These are phyloP conservation scores for Shargacucullia verbasci DNA, from an alignment of 2,888 invertebrate genomes.

Conservation along the genomic window DNA sequence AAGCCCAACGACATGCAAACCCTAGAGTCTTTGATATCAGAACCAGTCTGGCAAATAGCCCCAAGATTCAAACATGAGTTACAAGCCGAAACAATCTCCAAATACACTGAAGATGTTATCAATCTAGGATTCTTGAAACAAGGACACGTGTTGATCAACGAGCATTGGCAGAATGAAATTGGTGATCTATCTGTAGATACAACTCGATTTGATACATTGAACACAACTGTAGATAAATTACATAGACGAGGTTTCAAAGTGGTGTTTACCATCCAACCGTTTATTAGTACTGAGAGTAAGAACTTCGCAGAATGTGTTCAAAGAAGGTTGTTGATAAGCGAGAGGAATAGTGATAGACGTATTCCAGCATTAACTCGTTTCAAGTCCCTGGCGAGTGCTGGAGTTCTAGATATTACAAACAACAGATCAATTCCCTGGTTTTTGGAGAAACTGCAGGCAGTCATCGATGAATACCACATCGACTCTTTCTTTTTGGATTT, in stretches of 20 bases:
- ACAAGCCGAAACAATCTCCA: conserved; percentile 92
- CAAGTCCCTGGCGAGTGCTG: conserved; percentile 94
- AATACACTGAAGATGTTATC: conserved; percentile 95
- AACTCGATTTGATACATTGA: conserved; percentile 93
- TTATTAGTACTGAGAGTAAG: conserved; percentile 95
- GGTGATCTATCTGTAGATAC: conserved; percentile 96
- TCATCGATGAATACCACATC: conserved; percentile 93
- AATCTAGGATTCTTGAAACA: conserved; percentile 93
- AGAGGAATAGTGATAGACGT: conserved; percentile 92
- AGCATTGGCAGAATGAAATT: conserved; percentile 95
- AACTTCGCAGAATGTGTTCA: conserved; percentile 95
- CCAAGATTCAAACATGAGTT: conserved; percentile 90
- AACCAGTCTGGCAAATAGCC: conserved; percentile 96
- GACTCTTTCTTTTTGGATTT: conserved; percentile 95
- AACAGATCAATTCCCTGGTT: conserved; percentile 95
- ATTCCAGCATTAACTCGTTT: conserved; percentile 95
- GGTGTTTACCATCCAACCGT: conserved; percentile 96
- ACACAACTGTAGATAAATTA: conserved; percentile 93
- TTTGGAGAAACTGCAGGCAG: conserved; percentile 91
- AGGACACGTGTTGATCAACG: conserved; percentile 94
- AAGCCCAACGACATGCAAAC: conserved; percentile 93
- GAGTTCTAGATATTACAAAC: conserved; percentile 96
- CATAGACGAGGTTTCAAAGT: conserved; percentile 96
- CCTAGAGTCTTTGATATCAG: conserved; percentile 93
- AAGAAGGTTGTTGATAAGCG: conserved; percentile 93